Evolutionary conservation across 2,888 invertebrate genomes (phyloP).

Genomic region (Hydroisotoma schaefferi): DNA sequence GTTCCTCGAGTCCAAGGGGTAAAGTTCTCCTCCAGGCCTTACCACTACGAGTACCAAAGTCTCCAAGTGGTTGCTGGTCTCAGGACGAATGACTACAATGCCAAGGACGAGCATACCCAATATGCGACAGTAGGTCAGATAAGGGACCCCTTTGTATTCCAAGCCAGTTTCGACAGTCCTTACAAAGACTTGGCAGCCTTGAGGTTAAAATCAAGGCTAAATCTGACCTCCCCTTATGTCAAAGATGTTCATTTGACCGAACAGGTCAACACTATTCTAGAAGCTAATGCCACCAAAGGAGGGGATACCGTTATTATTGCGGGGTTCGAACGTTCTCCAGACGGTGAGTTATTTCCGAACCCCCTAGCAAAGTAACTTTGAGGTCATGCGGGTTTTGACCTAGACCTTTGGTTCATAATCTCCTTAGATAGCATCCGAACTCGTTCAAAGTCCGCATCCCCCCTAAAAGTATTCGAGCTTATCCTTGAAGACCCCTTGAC

Average conservation of each 20-base stretch:
- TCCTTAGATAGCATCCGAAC: slow-evolving; percentile 28
- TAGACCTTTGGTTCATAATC: background rate
- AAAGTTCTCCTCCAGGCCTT: slow-evolving; percentile 24
- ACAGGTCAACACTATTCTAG: slow-evolving; percentile 22
- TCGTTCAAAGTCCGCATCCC: slow-evolving; percentile 10
- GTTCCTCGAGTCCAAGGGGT: slow-evolving; percentile 24
- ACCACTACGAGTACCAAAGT: slow-evolving; percentile 25
- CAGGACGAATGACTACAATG: slow-evolving; percentile 17
- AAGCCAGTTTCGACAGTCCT: slow-evolving; percentile 24
- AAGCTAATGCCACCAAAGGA: slow-evolving; percentile 30
- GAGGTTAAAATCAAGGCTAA: slow-evolving; percentile 23
- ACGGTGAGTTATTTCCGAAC: no score
- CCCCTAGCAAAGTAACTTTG: no score
- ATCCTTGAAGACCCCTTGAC: slow-evolving; percentile 12
- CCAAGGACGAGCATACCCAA: slow-evolving; percentile 33
- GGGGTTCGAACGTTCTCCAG: slow-evolving; percentile 28
- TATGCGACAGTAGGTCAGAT: slow-evolving; percentile 31
- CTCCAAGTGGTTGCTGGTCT: slow-evolving; percentile 34
- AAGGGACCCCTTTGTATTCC: slow-evolving; percentile 18
- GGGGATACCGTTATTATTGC: slow-evolving; percentile 24
- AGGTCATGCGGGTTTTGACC: no score
- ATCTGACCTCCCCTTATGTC: slow-evolving; percentile 32
- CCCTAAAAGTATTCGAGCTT: slow-evolving; percentile 21
- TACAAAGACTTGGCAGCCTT: slow-evolving; percentile 31
- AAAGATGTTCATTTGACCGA: slow-evolving; percentile 25